These are phyloP conservation scores for Erpobdella octoculata DNA, from an alignment of 2,888 invertebrate species.

Conservation along the genomic window DNA sequence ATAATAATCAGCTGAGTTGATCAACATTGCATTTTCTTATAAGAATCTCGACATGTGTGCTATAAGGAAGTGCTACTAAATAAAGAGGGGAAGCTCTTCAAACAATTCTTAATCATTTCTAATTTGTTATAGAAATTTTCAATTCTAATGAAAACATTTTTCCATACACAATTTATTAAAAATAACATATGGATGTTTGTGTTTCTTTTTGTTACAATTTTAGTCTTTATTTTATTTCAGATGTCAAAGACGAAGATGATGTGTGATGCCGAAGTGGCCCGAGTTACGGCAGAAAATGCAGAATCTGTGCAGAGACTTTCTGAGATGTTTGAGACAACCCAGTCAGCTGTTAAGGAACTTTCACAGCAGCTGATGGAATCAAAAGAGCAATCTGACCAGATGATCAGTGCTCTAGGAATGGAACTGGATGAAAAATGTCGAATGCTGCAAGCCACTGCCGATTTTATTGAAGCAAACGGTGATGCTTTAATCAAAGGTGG, in stretches of 20 bases:
- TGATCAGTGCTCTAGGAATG: slow-evolving; percentile 29
- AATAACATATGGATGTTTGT: background rate
- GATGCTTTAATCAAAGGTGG: background rate
- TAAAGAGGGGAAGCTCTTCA: no score
- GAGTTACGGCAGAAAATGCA: slow-evolving; percentile 17
- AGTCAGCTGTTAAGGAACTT: slow-evolving; percentile 18
- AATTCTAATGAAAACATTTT: no score
- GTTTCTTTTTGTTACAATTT: background rate
- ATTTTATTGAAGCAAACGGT: slow-evolving; percentile 38
- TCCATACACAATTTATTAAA: no score
- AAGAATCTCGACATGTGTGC: no score
- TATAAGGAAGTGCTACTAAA: no score
- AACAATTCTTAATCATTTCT: no score
- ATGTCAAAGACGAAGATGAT: slow-evolving; percentile 22
- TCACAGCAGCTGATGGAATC: slow-evolving; percentile 31
- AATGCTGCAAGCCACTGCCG: slow-evolving; percentile 39
- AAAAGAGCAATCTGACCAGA: slow-evolving; percentile 20
- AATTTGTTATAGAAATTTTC: no score
- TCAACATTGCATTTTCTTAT: no score
- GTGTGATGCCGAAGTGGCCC: slow-evolving; percentile 23
- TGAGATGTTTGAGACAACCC: background rate
- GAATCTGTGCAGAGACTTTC: background rate
- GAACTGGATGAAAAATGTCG: slow-evolving; percentile 28
- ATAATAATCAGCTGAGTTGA: no score
- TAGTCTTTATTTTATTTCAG: background rate